Base-by-base conservation (phyloP, 2,113 vertebrate species). In the Capricornis sumatraensis region DNA sequence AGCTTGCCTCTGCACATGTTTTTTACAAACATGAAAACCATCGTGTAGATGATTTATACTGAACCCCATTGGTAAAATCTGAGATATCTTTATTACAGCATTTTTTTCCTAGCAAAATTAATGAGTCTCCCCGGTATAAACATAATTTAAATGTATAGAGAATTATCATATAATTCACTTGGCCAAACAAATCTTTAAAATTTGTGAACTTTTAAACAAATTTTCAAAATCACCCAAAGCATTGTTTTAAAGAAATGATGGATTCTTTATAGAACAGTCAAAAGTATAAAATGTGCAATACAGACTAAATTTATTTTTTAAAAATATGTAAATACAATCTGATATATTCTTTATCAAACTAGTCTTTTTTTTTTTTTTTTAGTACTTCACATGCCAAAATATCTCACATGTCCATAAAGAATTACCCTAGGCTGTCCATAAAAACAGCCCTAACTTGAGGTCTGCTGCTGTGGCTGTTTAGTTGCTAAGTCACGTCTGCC, bases 21-120 rank as follows among this genome's bases (percentile, higher is more conserved):
- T 79, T 89, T 74, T 83, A 89, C 19, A 96, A 89, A 85, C 55
- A 79, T 64, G 33, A 81, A 91, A 94, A 84, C n/a, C n/a, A 84
- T 30, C 2, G 0, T 93, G 86, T 93, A 87, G 28, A 14, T 62
- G 7, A 50, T 96, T 85, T 87, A 62, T 5, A 95, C 30, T 85
- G 55, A 95, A 47, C 15, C 3, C 9, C n/a, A 71, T 43, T 79
- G 71, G 43, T 50, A 81, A 52, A 96, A 71, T 76, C 45, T 95
- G 50, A 97, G 60, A 52, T 36, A 58, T 89, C 6, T 30, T 45
- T 40, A 82, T 3, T n/a, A 67, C 15, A 40, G 5, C 47, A 6
- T n/a, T 36, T n/a, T 91, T 82, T 93, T 55, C 40, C n/a, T 40
- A 93, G 25, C 28, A 58, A 23, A 94, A 12, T 4, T 79, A 47